These are phyloP conservation scores for Recurvirostra avosetta DNA, from an alignment of 2,113 vertebrate genomes.

Conservation along the genomic window DNA sequence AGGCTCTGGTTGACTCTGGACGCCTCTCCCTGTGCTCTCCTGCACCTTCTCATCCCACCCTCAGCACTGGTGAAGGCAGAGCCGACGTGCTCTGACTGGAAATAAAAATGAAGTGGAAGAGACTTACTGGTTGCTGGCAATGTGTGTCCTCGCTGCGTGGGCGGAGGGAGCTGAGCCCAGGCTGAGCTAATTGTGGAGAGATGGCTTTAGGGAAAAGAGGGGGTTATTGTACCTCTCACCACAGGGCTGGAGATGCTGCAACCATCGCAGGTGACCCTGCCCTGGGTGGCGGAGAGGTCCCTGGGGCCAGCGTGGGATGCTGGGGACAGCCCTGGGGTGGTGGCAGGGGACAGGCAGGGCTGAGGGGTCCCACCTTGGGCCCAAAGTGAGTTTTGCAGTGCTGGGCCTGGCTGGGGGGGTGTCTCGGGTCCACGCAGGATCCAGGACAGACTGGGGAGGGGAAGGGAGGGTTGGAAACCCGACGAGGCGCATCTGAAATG, in stretches of 20 bases:
- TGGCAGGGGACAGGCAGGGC: neutral
- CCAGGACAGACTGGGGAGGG: accelerated
- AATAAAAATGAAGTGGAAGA: constrained; percentile 65
- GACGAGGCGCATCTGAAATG: constrained; percentile 64
- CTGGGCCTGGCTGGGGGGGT: neutral
- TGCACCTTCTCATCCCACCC: neutral
- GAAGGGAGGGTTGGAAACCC: constrained; percentile 6
- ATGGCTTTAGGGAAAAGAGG: neutral
- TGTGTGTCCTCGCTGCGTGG: constrained; percentile 12
- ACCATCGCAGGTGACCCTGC: neutral
- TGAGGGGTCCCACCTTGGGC: neutral
- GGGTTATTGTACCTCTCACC: neutral
- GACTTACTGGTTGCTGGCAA: constrained; percentile 18
- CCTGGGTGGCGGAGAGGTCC: neutral
- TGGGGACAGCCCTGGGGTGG: neutral
- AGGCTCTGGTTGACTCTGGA: neutral
- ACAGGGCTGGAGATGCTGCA: neutral
- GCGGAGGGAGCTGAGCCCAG: neutral
- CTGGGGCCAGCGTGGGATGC: neutral
- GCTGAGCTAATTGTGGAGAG: neutral
- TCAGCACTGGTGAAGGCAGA: constrained; percentile 31
- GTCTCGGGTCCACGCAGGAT: accelerated
- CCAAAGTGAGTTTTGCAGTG: accelerated
- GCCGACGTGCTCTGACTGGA: constrained; percentile 53
- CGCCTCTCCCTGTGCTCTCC: neutral